Evolutionary conservation across 2,888 invertebrate species (phyloP), one percentile per base, ranked within the genome.

Genomic region (Oscheius onirici): DNA sequence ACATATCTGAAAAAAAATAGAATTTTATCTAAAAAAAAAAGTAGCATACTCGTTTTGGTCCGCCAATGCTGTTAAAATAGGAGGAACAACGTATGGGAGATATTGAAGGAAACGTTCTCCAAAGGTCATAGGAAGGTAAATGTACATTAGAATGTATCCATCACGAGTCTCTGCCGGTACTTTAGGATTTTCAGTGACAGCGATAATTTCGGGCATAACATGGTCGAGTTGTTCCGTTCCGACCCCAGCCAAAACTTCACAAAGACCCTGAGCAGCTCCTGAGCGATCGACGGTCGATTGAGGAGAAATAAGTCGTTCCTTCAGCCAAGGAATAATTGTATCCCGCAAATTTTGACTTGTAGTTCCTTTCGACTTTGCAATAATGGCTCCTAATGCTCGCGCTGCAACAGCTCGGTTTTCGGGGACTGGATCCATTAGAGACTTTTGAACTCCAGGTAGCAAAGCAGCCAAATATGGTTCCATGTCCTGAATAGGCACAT

Each of bases 81-180:
- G 95, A 88, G 94, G 96, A 86, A 99, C 95, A 84, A 99, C 97
- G 88, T 94, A 94, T 0, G 96, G 94, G 86, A 97, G 93, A 89
- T 97, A 99, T 0, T 94, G 94, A 0, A 94, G 93, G 89, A 99
- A 99, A 88, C 95, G 94, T 77, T 93, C 92, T 6, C 94, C 95
- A 90, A 99, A 97, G 13, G 96, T 95, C 74, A 93, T 93, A 2
- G 99, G 99, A 92, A 99, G 94, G 90, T 97, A 99, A 87, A 99
- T 97, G 89, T 97, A 99, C 95, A 99, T 95, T 95, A 99, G 96
- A 76, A 99, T 96, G 90, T 99, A 99, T 52, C 99, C 99, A 90
- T 99, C 99, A 87, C 97, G 94, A 1, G 99, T 97, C 89, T 96
- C 95, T 0, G 99, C 77, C n/a, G 80, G 76, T n/a, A 82, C 87